Evolutionary conservation across 1,140 invertebrate species (phyloP).

Genomic region (Macrobrachium rosenbergii): DNA sequence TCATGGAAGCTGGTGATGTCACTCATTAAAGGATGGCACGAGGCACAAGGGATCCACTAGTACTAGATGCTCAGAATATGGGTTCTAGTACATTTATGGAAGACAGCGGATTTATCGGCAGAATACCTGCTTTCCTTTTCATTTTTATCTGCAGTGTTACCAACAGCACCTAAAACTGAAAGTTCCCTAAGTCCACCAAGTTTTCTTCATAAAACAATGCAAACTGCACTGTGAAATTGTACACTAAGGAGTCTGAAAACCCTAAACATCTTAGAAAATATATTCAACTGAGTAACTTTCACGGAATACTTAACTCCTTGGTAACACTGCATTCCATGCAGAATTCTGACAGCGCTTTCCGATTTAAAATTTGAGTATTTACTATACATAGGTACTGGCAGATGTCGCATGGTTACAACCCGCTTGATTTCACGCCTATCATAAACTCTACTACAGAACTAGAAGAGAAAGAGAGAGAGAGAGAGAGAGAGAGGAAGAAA

Average conservation of each 20-base stretch:
- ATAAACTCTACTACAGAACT: constrained; percentile 52
- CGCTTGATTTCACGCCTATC: constrained; percentile 53
- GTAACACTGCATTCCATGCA: constrained; percentile 52
- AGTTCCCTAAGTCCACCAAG: constrained; percentile 14
- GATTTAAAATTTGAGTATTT: constrained; percentile 54
- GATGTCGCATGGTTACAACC: constrained; percentile 46
- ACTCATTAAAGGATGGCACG: constrained; percentile 54
- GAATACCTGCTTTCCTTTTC: constrained; percentile 49
- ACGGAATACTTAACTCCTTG: neutral
- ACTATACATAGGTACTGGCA: constrained; percentile 43
- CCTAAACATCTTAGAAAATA: constrained; percentile 1
- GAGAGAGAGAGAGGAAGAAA: constrained; percentile 20
- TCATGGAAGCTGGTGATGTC: constrained; percentile 31
- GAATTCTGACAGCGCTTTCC: neutral
- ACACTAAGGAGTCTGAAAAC: neutral
- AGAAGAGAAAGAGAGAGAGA: constrained; percentile 18
- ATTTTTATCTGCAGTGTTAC: constrained; percentile 49
- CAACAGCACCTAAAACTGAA: constrained; percentile 7
- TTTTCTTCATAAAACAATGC: neutral
- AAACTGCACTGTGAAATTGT: neutral
- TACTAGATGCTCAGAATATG: constrained; percentile 43
- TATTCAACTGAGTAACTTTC: too few species aligned
- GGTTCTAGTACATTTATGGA: constrained; percentile 61
- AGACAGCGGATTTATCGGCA: constrained; percentile 62
- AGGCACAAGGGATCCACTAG: constrained; percentile 61